Evolutionary conservation across 2,797 vertebrate genomes (phyloP).

Genomic region (Pipistrellus kuhlii): DNA sequence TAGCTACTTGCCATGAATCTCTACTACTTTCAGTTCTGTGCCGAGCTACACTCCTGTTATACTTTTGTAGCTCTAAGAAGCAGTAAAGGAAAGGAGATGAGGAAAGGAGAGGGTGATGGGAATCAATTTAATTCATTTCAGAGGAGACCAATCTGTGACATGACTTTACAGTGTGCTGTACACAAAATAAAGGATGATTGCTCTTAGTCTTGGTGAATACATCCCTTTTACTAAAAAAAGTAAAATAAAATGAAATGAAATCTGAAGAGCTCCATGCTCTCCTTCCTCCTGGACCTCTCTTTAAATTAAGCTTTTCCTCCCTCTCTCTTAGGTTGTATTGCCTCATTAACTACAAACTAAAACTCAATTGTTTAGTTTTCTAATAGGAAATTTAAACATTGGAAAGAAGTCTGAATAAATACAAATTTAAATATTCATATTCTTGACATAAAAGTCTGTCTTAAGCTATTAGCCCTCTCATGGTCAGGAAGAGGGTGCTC

Average conservation of each 20-base stretch:
- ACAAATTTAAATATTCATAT: constrained; percentile 45
- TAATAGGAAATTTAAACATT: neutral
- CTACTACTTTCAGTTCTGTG: neutral
- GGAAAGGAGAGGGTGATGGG: neutral
- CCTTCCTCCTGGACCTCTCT: neutral
- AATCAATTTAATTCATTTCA: constrained; percentile 3
- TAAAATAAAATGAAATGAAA: neutral
- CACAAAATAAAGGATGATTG: constrained; percentile 47
- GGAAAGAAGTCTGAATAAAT: neutral
- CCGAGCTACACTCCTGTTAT: neutral
- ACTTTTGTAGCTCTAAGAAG: neutral
- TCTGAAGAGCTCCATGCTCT: neutral
- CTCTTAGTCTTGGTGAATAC: neutral
- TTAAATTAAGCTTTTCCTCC: neutral
- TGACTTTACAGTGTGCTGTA: neutral
- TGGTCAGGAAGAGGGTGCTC: neutral
- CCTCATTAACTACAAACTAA: constrained; percentile 13
- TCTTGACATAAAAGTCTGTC: neutral
- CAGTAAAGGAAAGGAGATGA: neutral
- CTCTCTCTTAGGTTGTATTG: neutral
- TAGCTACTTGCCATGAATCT: neutral
- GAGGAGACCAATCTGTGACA: neutral
- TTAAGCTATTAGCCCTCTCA: neutral
- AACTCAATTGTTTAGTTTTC: neutral
- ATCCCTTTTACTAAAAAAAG: neutral